Conservation (phyloP, 2,113 vertebrate species). For the Aptenodytes forsteri region DNA sequence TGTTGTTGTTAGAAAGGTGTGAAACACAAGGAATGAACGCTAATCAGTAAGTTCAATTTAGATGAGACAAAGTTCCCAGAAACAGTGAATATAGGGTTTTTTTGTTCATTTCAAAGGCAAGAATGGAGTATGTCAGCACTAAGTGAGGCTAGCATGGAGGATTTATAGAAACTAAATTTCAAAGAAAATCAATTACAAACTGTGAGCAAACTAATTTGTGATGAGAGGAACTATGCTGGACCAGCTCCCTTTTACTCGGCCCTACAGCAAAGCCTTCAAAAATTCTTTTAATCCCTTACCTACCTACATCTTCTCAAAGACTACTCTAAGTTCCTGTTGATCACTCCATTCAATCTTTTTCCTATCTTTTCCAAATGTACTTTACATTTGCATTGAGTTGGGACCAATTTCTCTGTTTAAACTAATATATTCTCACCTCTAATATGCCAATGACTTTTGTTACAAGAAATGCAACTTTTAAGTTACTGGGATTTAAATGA, state of each 20-base stretch:
- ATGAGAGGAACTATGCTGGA: background rate
- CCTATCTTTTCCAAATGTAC: background rate
- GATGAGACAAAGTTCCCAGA: background rate
- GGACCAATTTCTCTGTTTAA: constrained; percentile 18
- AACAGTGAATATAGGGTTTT: background rate
- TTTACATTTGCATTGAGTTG: background rate
- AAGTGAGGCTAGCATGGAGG: background rate
- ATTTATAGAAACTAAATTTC: constrained; percentile 1
- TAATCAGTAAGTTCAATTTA: background rate
- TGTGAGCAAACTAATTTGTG: background rate
- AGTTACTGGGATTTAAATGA: background rate
- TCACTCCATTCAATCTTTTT: background rate
- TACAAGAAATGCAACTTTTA: background rate
- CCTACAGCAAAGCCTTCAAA: background rate
- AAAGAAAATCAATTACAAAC: background rate
- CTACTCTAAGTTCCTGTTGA: background rate
- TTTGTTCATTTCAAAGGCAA: background rate
- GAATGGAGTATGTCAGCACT: background rate
- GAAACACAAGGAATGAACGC: background rate
- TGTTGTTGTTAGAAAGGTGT: background rate
- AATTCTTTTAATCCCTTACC: background rate
- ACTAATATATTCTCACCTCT: background rate
- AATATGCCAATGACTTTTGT: background rate
- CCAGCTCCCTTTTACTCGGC: background rate
- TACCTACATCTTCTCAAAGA: background rate